These are phyloP conservation scores for Cichlasoma orientale DNA, from an alignment of 2,797 vertebrate genomes.

Conservation along the genomic window DNA sequence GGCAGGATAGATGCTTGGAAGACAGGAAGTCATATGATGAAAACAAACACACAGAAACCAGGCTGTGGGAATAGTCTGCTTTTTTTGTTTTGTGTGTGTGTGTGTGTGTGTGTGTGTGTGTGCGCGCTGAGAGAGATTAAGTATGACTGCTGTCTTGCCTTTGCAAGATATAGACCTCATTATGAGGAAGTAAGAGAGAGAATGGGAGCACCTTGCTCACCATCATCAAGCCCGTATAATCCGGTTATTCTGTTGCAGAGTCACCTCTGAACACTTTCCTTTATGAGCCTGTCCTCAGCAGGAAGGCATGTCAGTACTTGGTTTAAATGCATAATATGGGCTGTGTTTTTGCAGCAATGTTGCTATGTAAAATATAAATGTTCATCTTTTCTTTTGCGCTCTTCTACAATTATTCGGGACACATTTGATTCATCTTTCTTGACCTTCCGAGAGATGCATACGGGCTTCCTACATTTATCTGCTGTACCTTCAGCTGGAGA, in stretches of 20 bases:
- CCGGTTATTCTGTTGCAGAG: slow-evolving; percentile 59
- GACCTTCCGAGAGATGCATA: slow-evolving; percentile 19
- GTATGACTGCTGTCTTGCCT: slow-evolving; percentile 39
- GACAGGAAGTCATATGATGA: slow-evolving; percentile 6
- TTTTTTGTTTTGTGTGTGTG: not conserved
- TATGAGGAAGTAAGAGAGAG: slow-evolving; percentile 33
- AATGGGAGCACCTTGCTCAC: slow-evolving; percentile 49
- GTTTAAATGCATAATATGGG: slow-evolving; percentile 12
- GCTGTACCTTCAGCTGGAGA: slow-evolving; percentile 24
- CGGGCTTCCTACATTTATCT: slow-evolving; percentile 14
- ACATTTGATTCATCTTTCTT: slow-evolving; percentile 30
- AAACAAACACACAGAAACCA: slow-evolving; percentile 1
- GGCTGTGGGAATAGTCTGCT: not conserved
- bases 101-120: slow-evolving; percentile 16
- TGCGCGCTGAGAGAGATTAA: slow-evolving; percentile 49
- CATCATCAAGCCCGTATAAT: slow-evolving; percentile 57
- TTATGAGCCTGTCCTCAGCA: slow-evolving; percentile 3
- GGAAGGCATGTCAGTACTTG: slow-evolving; percentile 4
- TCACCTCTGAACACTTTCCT: slow-evolving; percentile 16
- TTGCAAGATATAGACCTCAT: slow-evolving; percentile 39
- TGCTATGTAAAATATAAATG: not conserved
- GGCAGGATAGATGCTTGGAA: not conserved
- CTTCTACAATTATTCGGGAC: slow-evolving; percentile 13
- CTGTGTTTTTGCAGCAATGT: not conserved
- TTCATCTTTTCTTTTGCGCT: not conserved